A percentile compares a stretch with the other conserved stretches of the same genome.
These are phyloP conservation scores for Agrotis ipsilon DNA, from an alignment of 2,888 invertebrate species.

Conservation along the genomic window DNA sequence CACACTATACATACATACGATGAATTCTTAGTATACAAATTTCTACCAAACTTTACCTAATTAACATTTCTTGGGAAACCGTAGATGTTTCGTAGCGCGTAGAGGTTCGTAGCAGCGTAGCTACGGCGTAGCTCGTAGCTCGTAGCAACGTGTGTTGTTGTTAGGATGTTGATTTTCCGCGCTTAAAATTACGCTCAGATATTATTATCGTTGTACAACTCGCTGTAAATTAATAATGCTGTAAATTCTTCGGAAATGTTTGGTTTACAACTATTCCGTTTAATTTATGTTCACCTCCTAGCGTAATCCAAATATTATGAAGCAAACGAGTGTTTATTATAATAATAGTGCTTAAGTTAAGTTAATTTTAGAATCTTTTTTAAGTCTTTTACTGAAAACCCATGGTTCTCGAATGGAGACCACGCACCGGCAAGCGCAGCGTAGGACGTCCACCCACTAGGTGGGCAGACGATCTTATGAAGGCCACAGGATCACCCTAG, in stretches of 20 bases:
- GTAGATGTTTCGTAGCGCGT: conserved; percentile 51
- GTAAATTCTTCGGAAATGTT: conserved; percentile 15
- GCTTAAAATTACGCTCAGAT: conserved; percentile 31
- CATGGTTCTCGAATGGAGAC: too few species aligned
- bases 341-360: too few species aligned
- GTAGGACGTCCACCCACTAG: too few species aligned
- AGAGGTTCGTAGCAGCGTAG: conserved; percentile 34
- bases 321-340: background rate
- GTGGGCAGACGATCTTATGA: too few species aligned
- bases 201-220: conserved; percentile 18
- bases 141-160: conserved; percentile 14
- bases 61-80: conserved; percentile 57
- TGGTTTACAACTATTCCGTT: conserved; percentile 13
- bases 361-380: too few species aligned
- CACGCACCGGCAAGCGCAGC: too few species aligned
- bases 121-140: conserved; percentile 40
- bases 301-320: too few species aligned
- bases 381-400: too few species aligned
- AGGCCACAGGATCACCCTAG: too few species aligned
- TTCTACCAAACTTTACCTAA: conserved; percentile 54
- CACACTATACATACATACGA: conserved; percentile 3
- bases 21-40: conserved; percentile 46
- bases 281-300: conserved; percentile 10
- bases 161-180: conserved; percentile 43
- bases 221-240: conserved; percentile 9